Conservation (phyloP, 2,113 vertebrate genomes). For the Oceanodroma tethys region DNA sequence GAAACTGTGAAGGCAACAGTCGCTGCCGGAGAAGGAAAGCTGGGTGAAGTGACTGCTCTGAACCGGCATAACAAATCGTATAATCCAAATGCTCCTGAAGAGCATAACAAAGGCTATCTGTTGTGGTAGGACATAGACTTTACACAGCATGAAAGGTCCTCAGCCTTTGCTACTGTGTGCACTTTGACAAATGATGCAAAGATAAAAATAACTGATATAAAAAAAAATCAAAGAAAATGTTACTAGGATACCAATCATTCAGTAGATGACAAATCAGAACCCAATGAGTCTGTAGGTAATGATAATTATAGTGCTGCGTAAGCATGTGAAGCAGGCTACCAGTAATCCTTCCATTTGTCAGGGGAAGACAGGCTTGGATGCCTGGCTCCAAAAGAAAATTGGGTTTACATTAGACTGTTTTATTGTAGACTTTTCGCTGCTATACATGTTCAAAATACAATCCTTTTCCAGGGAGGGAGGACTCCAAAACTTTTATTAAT, state of each 20-base stretch:
- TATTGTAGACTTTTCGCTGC: neutral
- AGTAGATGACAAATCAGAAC: conserved; percentile 16
- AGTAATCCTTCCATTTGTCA: neutral
- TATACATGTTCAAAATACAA: neutral
- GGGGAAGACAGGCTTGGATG: neutral
- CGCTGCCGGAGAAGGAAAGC: neutral
- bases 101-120: neutral
- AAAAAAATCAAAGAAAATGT: neutral
- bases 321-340: neutral
- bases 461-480: neutral
- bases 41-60: neutral
- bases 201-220: neutral
- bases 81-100: neutral
- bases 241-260: conserved; percentile 41
- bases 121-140: neutral
- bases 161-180: neutral
- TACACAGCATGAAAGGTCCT: neutral
- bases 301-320: conserved; percentile 11
- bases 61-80: neutral
- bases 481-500: neutral
- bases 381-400: neutral
- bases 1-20: neutral
- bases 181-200: neutral
- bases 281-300: neutral
- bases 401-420: neutral